Evolutionary conservation across 2,888 invertebrate genomes (phyloP).

Genomic region (Biston stratarius): DNA sequence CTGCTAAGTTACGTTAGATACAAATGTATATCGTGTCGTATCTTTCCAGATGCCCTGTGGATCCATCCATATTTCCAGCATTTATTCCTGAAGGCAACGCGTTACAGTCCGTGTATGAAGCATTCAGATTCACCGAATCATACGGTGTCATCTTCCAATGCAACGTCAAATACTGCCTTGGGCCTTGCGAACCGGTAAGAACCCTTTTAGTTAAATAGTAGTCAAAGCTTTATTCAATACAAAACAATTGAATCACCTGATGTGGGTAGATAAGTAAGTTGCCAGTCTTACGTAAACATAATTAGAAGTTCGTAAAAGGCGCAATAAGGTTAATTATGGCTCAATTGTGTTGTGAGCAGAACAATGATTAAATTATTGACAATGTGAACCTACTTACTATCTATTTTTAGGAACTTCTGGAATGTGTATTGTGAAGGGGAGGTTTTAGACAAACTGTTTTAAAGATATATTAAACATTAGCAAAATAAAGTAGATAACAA

Average conservation of each 20-base stretch:
- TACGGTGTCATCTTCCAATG: constrained; percentile 99
- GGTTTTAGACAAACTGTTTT: too few species aligned
- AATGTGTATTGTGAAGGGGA: background rate
- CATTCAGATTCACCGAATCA: constrained; percentile 97
- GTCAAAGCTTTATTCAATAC: background rate
- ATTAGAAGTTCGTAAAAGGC: constrained; percentile 4
- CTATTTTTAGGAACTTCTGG: background rate
- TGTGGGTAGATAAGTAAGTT: background rate
- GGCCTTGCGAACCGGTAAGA: constrained; percentile 96
- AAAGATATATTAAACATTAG: too few species aligned
- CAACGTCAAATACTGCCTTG: constrained; percentile 98
- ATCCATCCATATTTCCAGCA: constrained; percentile 97
- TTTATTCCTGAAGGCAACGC: constrained; percentile 97
- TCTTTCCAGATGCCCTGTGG: constrained; percentile 92
- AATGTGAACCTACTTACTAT: background rate
- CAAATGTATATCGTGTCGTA: background rate
- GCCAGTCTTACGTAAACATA: constrained; percentile 26
- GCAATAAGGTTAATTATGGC: constrained; percentile 3
- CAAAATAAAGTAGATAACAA: constrained; percentile 14
- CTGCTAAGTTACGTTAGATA: too few species aligned
- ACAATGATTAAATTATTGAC: constrained; percentile 25
- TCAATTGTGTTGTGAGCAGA: constrained; percentile 15
- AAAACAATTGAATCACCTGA: background rate
- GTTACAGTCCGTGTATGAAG: constrained; percentile 96
- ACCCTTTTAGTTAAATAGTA: background rate